A percentile compares a stretch with the other conserved stretches of the same genome.
Evolutionary conservation across 2,888 invertebrate species (phyloP).

Genomic region (Hecatera dysodea): DNA sequence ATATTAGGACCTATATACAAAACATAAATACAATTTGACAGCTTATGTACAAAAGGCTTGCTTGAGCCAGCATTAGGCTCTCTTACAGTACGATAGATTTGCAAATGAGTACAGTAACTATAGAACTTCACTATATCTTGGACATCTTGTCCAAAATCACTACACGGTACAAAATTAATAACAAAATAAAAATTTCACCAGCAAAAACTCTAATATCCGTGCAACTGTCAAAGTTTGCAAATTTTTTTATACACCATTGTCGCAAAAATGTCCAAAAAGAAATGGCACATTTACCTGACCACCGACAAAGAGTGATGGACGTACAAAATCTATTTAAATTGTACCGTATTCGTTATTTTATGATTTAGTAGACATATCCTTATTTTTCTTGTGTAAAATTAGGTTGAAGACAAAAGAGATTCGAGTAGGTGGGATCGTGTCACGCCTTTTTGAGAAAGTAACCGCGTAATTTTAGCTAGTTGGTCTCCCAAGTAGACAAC

Average conservation of each 20-base stretch:
- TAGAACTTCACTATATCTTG: too few species aligned
- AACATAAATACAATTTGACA: too few species aligned
- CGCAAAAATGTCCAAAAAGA: constrained; percentile 64
- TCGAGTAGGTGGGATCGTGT: background rate
- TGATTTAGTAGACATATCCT: constrained; percentile 62
- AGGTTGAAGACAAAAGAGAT: constrained; percentile 26
- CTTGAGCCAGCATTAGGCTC: too few species aligned
- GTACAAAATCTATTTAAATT: constrained; percentile 66
- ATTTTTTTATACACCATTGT: constrained; percentile 61
- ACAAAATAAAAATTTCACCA: constrained; percentile 28
- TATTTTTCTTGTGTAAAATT: constrained; percentile 38
- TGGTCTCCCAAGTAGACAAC: constrained; percentile 3
- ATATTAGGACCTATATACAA: too few species aligned
- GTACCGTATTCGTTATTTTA: constrained; percentile 62
- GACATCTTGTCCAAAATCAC: background rate
- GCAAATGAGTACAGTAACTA: too few species aligned
- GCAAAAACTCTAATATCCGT: constrained; percentile 51
- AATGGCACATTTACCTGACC: constrained; percentile 65
- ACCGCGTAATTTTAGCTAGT: background rate
- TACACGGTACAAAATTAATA: background rate
- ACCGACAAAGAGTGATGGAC: constrained; percentile 72
- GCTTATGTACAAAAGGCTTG: too few species aligned
- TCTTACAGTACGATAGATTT: too few species aligned
- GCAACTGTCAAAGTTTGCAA: constrained; percentile 60
- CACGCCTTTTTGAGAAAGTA: constrained; percentile 26